Conservation (phyloP, 2,113 vertebrate genomes). For the Sinosuthora webbiana region DNA sequence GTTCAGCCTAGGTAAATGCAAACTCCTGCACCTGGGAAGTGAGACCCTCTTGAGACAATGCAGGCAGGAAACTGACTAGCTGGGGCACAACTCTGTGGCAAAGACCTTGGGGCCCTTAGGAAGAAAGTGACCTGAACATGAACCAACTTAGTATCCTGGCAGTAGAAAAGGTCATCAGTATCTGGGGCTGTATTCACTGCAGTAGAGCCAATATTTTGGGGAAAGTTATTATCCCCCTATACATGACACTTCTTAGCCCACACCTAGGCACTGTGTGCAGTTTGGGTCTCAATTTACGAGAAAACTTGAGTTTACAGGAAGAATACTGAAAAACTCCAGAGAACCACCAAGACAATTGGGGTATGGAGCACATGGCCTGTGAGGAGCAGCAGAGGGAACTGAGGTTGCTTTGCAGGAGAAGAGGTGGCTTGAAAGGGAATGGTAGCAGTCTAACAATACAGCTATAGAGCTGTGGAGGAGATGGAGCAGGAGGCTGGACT, state of each 20-base stretch:
- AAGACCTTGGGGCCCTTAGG: neutral
- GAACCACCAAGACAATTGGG: neutral
- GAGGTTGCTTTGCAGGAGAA: neutral
- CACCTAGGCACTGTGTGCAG: neutral
- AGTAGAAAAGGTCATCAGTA: neutral
- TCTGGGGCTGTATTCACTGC: neutral
- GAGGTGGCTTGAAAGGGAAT: neutral
- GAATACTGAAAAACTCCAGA: neutral
- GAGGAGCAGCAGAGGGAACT: neutral
- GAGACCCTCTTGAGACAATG: neutral
- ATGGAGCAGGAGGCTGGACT: neutral
- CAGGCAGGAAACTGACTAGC: neutral
- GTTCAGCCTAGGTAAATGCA: neutral
- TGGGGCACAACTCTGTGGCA: neutral
- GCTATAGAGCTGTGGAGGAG: neutral
- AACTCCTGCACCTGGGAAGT: neutral
- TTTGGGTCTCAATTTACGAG: neutral
- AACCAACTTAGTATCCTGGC: neutral
- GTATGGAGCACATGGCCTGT: neutral
- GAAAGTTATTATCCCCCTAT: neutral
- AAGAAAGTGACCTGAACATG: neutral
- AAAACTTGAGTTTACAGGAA: neutral
- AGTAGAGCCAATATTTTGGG: neutral
- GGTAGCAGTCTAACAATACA: neutral
- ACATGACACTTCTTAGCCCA: neutral